Evolutionary conservation across 64 coral and sea anemone species (phyloP).

Genomic region (Dendrophyllia cribrosa): DNA sequence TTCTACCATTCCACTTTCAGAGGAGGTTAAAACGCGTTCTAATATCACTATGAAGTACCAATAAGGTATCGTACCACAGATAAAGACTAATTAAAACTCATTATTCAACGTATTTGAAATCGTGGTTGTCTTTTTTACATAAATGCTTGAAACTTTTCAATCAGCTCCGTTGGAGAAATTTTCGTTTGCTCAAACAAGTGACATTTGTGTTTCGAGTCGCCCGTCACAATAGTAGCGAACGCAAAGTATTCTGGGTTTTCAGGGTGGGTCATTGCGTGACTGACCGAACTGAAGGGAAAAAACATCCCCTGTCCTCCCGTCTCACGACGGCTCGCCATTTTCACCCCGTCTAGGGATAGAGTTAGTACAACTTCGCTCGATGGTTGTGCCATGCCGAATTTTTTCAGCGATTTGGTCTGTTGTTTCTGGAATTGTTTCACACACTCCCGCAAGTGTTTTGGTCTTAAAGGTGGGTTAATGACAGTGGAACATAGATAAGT

Average conservation of each 20-base stretch:
- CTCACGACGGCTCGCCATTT: slow-evolving; percentile 59
- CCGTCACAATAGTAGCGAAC: slow-evolving; percentile 86
- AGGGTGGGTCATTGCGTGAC: slow-evolving; percentile 74
- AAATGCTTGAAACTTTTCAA: slow-evolving; percentile 76
- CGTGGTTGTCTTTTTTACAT: slow-evolving; percentile 4
- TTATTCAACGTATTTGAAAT: too few species aligned
- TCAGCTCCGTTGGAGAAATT: slow-evolving; percentile 55
- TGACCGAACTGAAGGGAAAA: slow-evolving; percentile 76
- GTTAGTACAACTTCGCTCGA: slow-evolving; percentile 74
- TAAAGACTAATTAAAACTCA: too few species aligned
- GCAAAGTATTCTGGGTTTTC: slow-evolving; percentile 95
- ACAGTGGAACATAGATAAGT: slow-evolving; percentile 93
- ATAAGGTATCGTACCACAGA: too few species aligned
- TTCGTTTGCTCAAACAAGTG: slow-evolving; percentile 85
- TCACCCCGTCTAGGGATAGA: slow-evolving; percentile 77
- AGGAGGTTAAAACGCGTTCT: too few species aligned
- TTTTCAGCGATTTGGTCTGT: slow-evolving; percentile 72
- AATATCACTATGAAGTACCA: too few species aligned
- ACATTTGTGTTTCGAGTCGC: slow-evolving; percentile 97
- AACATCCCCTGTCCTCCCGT: slow-evolving; percentile 61
- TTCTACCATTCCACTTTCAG: too few species aligned
- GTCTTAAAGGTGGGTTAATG: slow-evolving; percentile 83
- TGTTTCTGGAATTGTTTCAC: slow-evolving; percentile 96
- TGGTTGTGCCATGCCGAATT: slow-evolving; percentile 36
- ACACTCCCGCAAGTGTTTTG: slow-evolving; percentile 94